Percentiles rank a stretch among this genome's conserved stretches.
These are phyloP conservation scores for Oscheius myriophilus DNA, from an alignment of 2,888 invertebrate species.

Conservation along the genomic window DNA sequence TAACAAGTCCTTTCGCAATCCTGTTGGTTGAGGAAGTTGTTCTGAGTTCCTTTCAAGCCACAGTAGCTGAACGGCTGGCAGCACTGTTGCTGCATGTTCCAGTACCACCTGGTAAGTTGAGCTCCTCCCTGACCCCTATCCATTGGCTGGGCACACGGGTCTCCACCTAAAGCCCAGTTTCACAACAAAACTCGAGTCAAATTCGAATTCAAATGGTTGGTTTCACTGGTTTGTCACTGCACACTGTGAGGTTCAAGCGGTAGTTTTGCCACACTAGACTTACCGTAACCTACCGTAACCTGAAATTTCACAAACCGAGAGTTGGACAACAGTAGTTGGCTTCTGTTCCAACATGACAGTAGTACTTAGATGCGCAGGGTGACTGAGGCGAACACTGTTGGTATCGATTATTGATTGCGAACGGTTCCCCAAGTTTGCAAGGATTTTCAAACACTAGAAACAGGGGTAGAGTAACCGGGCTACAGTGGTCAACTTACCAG, in stretches of 20 bases:
- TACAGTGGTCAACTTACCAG: slow-evolving; percentile 35
- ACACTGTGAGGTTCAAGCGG: slow-evolving; percentile 12
- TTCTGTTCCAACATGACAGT: slow-evolving; percentile 65
- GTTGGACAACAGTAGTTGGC: slow-evolving; percentile 62
- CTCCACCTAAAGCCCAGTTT: slow-evolving; percentile 55
- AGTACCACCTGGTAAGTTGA: slow-evolving; percentile 56
- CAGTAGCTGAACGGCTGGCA: slow-evolving; percentile 63
- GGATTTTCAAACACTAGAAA: slow-evolving; percentile 62
- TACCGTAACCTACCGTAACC: slow-evolving; percentile 22
- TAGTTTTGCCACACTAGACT: slow-evolving; percentile 13
- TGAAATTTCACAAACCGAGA: slow-evolving; percentile 43
- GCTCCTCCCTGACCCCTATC: slow-evolving; percentile 62
- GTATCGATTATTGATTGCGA: slow-evolving; percentile 44
- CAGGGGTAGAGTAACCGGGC: not conserved
- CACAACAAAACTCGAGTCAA: not conserved
- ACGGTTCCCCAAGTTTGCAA: slow-evolving; percentile 61
- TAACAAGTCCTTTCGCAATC: slow-evolving; percentile 68
- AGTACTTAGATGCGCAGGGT: slow-evolving; percentile 58
- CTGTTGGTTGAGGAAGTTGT: slow-evolving; percentile 65
- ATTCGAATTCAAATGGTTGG: not conserved
- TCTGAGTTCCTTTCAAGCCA: slow-evolving; percentile 68
- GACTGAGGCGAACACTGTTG: slow-evolving; percentile 48
- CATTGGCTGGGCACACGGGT: slow-evolving; percentile 67
- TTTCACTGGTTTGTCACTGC: slow-evolving; percentile 24
- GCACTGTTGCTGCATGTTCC: slow-evolving; percentile 48